Evolutionary conservation across 2,888 invertebrate genomes (phyloP).

Genomic region (Empis livida): DNA sequence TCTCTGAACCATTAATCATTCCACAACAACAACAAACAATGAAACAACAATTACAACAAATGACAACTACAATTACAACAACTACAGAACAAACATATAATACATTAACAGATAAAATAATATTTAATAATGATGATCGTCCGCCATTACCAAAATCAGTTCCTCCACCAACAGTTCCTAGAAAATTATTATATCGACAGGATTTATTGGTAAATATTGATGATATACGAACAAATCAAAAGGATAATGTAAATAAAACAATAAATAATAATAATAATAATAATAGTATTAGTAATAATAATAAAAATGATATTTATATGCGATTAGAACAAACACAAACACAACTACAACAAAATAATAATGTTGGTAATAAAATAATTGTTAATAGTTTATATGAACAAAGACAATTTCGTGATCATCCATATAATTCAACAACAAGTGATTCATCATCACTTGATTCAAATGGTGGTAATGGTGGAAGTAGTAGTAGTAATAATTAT

Average conservation of each 20-base stretch:
- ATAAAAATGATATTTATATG: neutral
- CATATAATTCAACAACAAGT: constrained; percentile 3
- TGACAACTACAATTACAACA: constrained; percentile 18
- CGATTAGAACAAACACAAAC: neutral
- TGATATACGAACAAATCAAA: constrained; percentile 19
- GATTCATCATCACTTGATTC: neutral
- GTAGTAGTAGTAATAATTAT: neutral
- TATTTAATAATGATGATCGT: constrained; percentile 15
- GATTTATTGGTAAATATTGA: constrained; percentile 33
- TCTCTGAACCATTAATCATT: constrained; percentile 34
- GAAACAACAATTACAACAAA: constrained; percentile 19
- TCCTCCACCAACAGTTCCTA: constrained; percentile 30
- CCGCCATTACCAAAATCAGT: constrained; percentile 35
- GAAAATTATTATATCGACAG: constrained; percentile 33
- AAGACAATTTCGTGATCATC: constrained; percentile 1
- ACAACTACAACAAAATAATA: neutral
- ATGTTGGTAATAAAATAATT: too few species aligned
- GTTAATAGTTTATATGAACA: neutral
- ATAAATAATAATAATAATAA: too few species aligned
- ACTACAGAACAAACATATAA: constrained; percentile 9
- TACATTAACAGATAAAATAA: constrained; percentile 7
- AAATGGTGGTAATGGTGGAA: neutral
- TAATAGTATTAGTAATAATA: too few species aligned
- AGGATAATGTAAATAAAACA: neutral
- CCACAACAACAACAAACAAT: constrained; percentile 22